Conservation (phyloP, 2,797 vertebrate species). For the Iguana delicatissima region DNA sequence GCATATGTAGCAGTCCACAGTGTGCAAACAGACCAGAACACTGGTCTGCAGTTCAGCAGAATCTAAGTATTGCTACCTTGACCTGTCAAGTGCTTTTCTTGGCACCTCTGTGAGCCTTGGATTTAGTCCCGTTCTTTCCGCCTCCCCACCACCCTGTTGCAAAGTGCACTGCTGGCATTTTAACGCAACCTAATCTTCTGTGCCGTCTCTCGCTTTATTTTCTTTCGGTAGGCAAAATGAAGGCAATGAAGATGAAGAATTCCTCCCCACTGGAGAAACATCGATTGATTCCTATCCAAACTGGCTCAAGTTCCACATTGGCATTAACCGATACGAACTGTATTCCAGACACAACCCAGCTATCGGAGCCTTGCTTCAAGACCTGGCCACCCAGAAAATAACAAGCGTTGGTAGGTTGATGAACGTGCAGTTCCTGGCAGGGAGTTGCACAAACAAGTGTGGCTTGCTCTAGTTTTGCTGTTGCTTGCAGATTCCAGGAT, state of each 20-base stretch:
- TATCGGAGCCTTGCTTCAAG: conserved; percentile 92
- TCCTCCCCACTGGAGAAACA: conserved; percentile 88
- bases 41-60: not conserved
- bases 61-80: not conserved
- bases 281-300: conserved; percentile 93
- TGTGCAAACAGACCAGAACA: not conserved
- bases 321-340: conserved; percentile 96
- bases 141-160: not conserved
- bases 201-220: conserved; percentile 18
- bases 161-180: conserved; percentile 30
- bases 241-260: conserved; percentile 84
- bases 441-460: no score
- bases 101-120: not conserved
- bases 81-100: not conserved
- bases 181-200: conserved; percentile 34
- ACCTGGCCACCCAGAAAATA: conserved; percentile 92
- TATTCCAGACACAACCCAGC: conserved; percentile 94
- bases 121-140: not conserved
- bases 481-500: not conserved
- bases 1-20: not conserved
- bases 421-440: not conserved
- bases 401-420: conserved; percentile 94
- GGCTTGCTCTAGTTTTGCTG: not conserved
- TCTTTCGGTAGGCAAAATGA: conserved; percentile 85
- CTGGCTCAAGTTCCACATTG: conserved; percentile 98